Evolutionary conservation across 2,888 invertebrate genomes (phyloP), one percentile per base, ranked within the genome.

Genomic region (Cremastinae sp.): DNA sequence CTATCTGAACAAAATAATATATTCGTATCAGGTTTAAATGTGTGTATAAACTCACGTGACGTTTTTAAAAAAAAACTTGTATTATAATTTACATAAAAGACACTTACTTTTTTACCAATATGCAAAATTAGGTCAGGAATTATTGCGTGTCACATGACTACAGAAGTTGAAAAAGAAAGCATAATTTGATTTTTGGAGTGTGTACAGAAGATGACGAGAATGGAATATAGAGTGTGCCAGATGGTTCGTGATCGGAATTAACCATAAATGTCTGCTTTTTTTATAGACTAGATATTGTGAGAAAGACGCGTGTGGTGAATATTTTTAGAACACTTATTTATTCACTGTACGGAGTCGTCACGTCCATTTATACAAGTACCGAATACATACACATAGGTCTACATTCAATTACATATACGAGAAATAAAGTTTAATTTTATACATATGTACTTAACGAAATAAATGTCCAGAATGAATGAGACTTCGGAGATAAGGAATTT

Each of bases 231-330:
- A 75, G 66, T 72, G 62, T 28, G 65, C 36, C 47, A 16, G 56
- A 22, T 18, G 45, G 58, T 62, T 64, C 72, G 75, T 72, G 75
- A 72, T 59, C 49, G 58, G 62, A 73, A 72, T 76, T 8, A 38
- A 69, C 51, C 12, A 58, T 58, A 72, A 49, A 28, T 9, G 22
- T 56, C 45, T 69, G 64, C 49, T 66, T 65, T 75, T 76, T 28
- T 28, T 28, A 28, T 28, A 34, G 22, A 62, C 72, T 64, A 58
- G 58, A 75, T 72, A 53, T 66, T 72, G 72, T n/a, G n/a, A n/a
- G 69, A 54, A 41, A 53, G 38, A 16, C 45, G 28, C 53, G 12
- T 2, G 22, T n/a, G 4, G 53, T 49, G 12, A 41, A 5, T 4
- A 41, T 41, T 41, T n/a, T 14, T 8, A 3, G 1, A 14, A 47